These are phyloP conservation scores for Rutpela maculata DNA, from an alignment of 2,888 invertebrate genomes.

Conservation along the genomic window DNA sequence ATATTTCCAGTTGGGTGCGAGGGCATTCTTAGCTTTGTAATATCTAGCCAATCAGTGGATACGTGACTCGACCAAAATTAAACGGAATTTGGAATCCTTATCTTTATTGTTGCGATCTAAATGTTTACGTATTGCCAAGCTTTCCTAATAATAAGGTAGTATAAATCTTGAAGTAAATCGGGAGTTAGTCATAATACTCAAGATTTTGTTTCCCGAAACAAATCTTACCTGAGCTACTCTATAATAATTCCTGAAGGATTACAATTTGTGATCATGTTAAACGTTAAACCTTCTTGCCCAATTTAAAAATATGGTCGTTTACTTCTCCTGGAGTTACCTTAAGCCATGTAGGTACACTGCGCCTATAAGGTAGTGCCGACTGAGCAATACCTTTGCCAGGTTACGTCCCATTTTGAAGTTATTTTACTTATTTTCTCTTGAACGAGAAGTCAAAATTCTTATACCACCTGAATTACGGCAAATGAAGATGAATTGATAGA, in stretches of 20 bases:
- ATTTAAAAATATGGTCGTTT: constrained; percentile 97
- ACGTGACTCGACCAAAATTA: constrained; percentile 98
- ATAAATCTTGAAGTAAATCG: constrained; percentile 98
- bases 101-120: constrained; percentile 98
- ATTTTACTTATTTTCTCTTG: not conserved
- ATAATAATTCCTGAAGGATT: constrained; percentile 97
- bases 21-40: constrained; percentile 96
- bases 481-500: too few species aligned
- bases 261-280: constrained; percentile 99
- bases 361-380: constrained; percentile 98
- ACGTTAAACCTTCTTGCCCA: constrained; percentile 99
- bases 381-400: constrained; percentile 99
- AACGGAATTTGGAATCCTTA: constrained; percentile 98
- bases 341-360: constrained; percentile 99
- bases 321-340: constrained; percentile 98
- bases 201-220: constrained; percentile 98
- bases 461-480: too few species aligned
- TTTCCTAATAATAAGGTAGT: constrained; percentile 99
- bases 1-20: constrained; percentile 99
- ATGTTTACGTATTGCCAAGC: constrained; percentile 99
- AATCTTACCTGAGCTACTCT: constrained; percentile 99
- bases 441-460: not conserved
- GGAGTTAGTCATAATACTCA: constrained; percentile 98
- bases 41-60: constrained; percentile 99
- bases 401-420: constrained; percentile 98